These are phyloP conservation scores for Hoplias malabaricus DNA, from an alignment of 2,113 vertebrate species.

Conservation along the genomic window DNA sequence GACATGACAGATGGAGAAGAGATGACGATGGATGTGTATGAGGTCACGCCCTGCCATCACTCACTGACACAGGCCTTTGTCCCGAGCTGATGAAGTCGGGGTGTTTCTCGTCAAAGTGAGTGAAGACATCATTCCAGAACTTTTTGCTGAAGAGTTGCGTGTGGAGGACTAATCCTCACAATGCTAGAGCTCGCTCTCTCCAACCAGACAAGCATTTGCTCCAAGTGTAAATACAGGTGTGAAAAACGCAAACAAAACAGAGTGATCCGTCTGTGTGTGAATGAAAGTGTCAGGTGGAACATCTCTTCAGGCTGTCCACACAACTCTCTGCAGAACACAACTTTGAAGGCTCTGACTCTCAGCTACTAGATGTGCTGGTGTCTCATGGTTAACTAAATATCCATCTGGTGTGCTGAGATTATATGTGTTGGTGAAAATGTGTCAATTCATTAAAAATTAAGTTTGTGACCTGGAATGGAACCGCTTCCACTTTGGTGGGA, in stretches of 20 bases:
- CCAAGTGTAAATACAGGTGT: slow-evolving; percentile 45
- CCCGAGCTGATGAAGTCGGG: slow-evolving; percentile 7
- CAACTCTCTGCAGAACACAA: background rate
- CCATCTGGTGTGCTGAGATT: background rate
- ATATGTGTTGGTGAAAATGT: no score
- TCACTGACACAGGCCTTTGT: slow-evolving; percentile 43
- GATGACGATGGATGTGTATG: slow-evolving; percentile 39
- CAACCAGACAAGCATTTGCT: slow-evolving; percentile 24
- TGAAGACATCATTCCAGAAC: slow-evolving; percentile 7
- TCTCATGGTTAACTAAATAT: background rate
- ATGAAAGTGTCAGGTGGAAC: slow-evolving; percentile 19
- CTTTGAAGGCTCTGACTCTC: background rate
- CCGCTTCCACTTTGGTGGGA: no score
- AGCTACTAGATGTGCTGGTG: background rate
- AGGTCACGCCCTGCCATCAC: slow-evolving; percentile 42
- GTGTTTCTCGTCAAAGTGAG: slow-evolving; percentile 13
- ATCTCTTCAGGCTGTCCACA: background rate
- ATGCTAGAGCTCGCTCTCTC: background rate
- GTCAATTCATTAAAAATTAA: no score
- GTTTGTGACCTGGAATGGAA: no score
- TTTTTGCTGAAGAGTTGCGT: slow-evolving; percentile 36
- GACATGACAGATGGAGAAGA: slow-evolving; percentile 18
- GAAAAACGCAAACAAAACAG: slow-evolving; percentile 31
- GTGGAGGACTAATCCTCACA: slow-evolving; percentile 40
- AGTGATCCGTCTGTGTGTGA: slow-evolving; percentile 4